Evolutionary conservation across 2,888 invertebrate genomes (phyloP).

Genomic region (Sthenelais limicola): DNA sequence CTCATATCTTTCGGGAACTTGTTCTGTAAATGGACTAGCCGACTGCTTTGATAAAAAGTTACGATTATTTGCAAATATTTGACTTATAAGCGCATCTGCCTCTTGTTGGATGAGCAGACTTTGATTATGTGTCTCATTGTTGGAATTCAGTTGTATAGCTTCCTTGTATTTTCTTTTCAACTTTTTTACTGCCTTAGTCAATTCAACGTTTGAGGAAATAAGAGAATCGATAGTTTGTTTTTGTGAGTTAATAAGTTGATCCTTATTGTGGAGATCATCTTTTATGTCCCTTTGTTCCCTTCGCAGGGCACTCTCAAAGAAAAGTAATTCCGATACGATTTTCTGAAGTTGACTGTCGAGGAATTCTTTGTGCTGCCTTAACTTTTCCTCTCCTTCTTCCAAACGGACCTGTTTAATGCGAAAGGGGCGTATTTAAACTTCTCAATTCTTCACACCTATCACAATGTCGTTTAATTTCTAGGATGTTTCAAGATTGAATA

Average conservation of each 20-base stretch:
- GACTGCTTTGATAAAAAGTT: too few species aligned
- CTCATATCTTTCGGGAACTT: too few species aligned
- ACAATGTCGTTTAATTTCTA: too few species aligned
- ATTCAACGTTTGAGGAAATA: background rate
- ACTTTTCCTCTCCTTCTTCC: constrained; percentile 22
- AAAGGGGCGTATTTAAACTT: too few species aligned
- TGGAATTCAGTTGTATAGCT: background rate
- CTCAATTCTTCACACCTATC: too few species aligned
- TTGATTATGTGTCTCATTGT: background rate
- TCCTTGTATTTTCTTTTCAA: background rate
- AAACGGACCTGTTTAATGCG: constrained; percentile 21
- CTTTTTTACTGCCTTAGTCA: constrained; percentile 13
- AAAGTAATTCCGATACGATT: constrained; percentile 4
- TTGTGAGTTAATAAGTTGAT: background rate
- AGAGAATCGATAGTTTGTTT: constrained; percentile 9
- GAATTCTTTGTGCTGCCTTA: background rate
- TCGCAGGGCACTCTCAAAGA: constrained; percentile 1
- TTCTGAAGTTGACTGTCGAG: constrained; percentile 10
- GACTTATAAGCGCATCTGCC: constrained; percentile 24
- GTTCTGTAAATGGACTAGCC: too few species aligned
- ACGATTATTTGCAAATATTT: constrained; percentile 7
- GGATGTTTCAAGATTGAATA: too few species aligned
- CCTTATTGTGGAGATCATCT: background rate
- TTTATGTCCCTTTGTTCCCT: constrained; percentile 21
- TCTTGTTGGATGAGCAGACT: constrained; percentile 21